These are phyloP conservation scores for Hozukius guyotensis DNA, from an alignment of 2,797 vertebrate species.

Conservation along the genomic window DNA sequence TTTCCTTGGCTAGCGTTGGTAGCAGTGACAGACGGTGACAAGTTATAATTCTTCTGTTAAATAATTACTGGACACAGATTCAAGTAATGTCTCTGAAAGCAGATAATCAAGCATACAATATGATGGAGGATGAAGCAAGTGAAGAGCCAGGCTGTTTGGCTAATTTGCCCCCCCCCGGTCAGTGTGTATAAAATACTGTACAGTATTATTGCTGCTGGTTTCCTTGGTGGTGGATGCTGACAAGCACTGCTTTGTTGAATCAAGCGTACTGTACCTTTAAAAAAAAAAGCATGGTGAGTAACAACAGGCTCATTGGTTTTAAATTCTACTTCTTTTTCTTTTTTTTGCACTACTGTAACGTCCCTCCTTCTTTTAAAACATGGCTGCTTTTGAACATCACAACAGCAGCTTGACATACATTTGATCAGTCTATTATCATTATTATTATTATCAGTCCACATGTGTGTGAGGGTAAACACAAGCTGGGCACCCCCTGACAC, in stretches of 20 bases:
- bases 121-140: constrained; percentile 26
- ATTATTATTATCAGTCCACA: not conserved
- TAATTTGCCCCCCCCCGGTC: not conserved
- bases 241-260: constrained; percentile 16
- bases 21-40: constrained; percentile 51
- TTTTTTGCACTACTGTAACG: not conserved
- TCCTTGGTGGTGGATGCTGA: constrained; percentile 50
- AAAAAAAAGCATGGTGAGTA: constrained; percentile 1
- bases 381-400: not conserved
- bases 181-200: constrained; percentile 61
- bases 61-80: constrained; percentile 22
- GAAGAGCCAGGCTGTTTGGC: constrained; percentile 24
- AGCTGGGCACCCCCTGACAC: not conserved
- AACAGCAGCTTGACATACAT: constrained; percentile 1
- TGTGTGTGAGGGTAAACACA: constrained; percentile 34
- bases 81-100: constrained; percentile 40
- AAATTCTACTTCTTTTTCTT: not conserved
- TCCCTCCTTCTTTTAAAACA: constrained; percentile 20
- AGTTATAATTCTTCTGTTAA: constrained; percentile 17
- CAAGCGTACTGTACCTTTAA: constrained; percentile 28
- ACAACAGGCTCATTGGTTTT: constrained; percentile 30
- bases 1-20: constrained; percentile 35
- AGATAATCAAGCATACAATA: constrained; percentile 27
- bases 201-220: constrained; percentile 67
- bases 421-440: not conserved